Evolutionary conservation across 2,797 vertebrate genomes (phyloP).

Genomic region (Ctenosaura bakeri): DNA sequence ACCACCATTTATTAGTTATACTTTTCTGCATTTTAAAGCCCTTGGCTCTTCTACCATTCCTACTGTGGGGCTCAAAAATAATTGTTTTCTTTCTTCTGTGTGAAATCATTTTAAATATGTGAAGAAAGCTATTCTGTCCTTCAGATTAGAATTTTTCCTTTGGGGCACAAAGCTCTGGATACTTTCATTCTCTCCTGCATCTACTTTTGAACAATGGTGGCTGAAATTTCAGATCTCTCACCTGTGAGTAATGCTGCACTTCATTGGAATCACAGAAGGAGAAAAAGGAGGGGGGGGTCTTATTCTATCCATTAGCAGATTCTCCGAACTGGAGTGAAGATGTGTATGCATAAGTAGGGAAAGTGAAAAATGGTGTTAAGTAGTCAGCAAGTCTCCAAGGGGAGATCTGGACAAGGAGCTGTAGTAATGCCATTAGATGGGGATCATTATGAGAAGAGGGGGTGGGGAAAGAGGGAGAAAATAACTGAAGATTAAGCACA

Average conservation of each 20-base stretch:
- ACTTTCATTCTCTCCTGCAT: not conserved
- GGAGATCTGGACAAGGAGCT: constrained; percentile 70
- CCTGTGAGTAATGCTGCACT: constrained; percentile 62
- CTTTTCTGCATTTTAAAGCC: not conserved
- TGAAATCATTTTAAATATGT: constrained; percentile 6
- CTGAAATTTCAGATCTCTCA: constrained; percentile 63
- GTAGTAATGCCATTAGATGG: constrained; percentile 63
- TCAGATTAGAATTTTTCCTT: not conserved
- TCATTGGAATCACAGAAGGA: constrained; percentile 70
- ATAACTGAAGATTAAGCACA: constrained; percentile 35
- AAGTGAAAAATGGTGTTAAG: constrained; percentile 81
- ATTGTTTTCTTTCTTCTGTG: not conserved
- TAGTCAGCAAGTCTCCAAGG: constrained; percentile 77
- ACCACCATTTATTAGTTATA: not conserved
- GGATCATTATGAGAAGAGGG: constrained; percentile 57
- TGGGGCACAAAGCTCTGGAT: not conserved
- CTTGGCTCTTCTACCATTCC: not conserved
- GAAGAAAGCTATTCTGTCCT: not conserved
- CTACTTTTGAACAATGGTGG: constrained; percentile 44
- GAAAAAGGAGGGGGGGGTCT: constrained; percentile 27
- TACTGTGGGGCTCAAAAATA: not conserved
- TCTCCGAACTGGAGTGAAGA: constrained; percentile 68
- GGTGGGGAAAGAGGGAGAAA: constrained; percentile 36
- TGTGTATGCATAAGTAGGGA: constrained; percentile 71
- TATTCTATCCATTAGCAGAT: constrained; percentile 71